Base-by-base conservation (phyloP, 2,888 invertebrate genomes). In the Heliconius erato region DNA sequence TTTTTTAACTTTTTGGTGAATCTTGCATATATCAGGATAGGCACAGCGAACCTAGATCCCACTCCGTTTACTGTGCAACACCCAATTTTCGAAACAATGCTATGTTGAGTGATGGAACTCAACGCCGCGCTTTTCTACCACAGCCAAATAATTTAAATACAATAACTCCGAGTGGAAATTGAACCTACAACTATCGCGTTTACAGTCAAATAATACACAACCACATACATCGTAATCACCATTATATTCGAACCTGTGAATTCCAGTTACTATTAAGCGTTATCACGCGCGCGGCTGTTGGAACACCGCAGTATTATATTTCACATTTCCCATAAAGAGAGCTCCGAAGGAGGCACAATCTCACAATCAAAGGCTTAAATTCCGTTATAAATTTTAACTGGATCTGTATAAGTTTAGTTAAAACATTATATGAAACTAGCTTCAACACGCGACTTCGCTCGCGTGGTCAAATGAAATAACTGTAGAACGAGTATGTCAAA, bases 341-440 rank as follows among this genome's bases (percentile, higher is more conserved):
- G 59, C 76, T 63, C 59, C 63, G 63, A 40, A 26, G 63, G n/a
- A 76, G 74, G 63, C 63, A 76, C 76, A 76, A 76, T 76, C 74
- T 74, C n/a, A 59, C 63, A 76, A 76, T 76, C 63, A 76, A 63
- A 63, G 35, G n/a, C n/a, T 74, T 76, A 35, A 35, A 76, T 72
- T 76, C 76, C 68, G 32, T 49, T 69, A 69, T 79, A 68, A 79
- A 79, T 67, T n/a, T 72, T 28, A 72, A 79, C 26, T 19, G 59
- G 35, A 74, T 28, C 19, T 28, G n/a, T 23, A n/a, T 12, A 35
- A 6, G 59, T 16, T 35, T 14, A 14, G 12, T 32, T 35, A 23
- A 59, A n/a, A 76, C 63, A 26, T 26, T 72, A 44, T 6, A 49
- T 26, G 2, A 26, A n/a, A 44, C n/a, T 67, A 67, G 7, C 28